Percentiles rank a stretch among this genome's conserved stretches.
phyloP scores from a whole-genome alignment of 2,888 invertebrate genomes.

The Tipula lateralis region DNA sequence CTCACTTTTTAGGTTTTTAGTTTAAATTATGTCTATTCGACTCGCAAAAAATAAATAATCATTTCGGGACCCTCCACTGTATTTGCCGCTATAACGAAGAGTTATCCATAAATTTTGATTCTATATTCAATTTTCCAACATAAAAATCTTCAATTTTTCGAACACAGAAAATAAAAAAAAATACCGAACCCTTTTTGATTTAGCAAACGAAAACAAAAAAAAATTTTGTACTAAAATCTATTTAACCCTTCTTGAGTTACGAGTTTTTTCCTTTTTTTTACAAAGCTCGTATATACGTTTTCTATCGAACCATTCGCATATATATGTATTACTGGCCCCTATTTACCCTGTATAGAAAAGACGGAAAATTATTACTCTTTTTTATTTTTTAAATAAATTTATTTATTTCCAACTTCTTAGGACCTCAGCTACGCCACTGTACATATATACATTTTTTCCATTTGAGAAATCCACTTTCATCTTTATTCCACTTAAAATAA shows the following conservation, averaged over 20 bases:
- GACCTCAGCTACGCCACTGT: neutral
- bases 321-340: neutral
- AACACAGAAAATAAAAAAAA: neutral
- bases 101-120: constrained; percentile 19
- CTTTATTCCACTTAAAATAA: neutral
- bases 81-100: neutral
- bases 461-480: neutral
- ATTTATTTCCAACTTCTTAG: neutral
- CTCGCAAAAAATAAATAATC: neutral
- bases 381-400: neutral
- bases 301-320: neutral
- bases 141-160: constrained; percentile 12
- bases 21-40: neutral
- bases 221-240: neutral
- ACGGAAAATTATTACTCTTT: no score
- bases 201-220: neutral
- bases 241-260: neutral
- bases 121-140: neutral
- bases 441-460: neutral
- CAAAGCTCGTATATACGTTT: neutral
- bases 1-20: neutral
- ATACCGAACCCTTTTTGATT: neutral
- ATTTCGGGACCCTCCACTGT: neutral
- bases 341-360: neutral
- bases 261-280: neutral